Evolutionary conservation across 2,797 vertebrate genomes (phyloP).

Genomic region (Sebastes taczanowskii): DNA sequence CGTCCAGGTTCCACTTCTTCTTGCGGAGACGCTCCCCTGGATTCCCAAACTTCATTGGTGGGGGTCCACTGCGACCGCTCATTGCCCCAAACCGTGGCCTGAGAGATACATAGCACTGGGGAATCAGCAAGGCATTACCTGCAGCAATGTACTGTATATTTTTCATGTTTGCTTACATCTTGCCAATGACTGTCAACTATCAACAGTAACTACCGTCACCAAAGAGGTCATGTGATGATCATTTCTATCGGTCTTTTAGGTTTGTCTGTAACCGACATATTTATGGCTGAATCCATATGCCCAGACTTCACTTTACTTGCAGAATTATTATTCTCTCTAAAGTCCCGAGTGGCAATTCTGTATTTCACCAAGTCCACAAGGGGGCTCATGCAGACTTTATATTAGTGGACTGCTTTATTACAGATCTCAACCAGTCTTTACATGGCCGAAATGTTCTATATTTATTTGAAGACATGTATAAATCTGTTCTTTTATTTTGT

Average conservation of each 20-base stretch:
- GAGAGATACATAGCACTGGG: neutral
- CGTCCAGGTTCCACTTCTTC: conserved; percentile 95
- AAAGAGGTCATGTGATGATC: neutral
- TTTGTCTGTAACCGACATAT: neutral
- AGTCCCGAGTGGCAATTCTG: neutral
- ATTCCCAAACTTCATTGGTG: conserved; percentile 94
- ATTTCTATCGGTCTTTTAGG: neutral
- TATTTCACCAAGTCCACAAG: neutral
- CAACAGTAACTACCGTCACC: neutral
- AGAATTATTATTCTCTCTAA: neutral
- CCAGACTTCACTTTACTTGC: neutral
- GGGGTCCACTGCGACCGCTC: conserved; percentile 82
- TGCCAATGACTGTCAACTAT: neutral
- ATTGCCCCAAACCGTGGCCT: conserved; percentile 84
- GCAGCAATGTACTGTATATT: neutral
- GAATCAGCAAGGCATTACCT: neutral
- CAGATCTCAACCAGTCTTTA: neutral
- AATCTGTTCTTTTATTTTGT: neutral
- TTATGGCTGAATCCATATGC: neutral
- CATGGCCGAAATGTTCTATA: neutral
- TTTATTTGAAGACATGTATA: neutral
- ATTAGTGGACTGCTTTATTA: neutral
- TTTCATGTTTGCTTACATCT: neutral
- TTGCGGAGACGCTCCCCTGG: conserved; percentile 96
- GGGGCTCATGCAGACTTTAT: neutral